Conservation (phyloP, 2,797 vertebrate species). For the Argyrosomus regius region DNA sequence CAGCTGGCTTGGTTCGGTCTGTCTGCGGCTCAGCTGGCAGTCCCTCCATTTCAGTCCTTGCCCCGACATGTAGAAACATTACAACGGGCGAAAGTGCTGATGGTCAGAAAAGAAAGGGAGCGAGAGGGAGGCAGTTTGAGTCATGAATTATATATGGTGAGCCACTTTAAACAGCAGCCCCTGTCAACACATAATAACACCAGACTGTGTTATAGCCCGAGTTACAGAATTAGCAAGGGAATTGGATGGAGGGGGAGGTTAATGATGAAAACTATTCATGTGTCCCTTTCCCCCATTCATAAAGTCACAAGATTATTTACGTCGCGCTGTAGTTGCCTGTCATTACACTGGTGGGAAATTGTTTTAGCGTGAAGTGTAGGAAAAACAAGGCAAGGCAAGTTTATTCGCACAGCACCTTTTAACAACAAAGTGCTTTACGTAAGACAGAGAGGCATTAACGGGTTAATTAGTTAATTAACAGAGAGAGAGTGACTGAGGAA, state of each 20-base stretch:
- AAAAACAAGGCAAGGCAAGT: background rate
- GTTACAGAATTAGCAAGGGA: constrained; percentile 62
- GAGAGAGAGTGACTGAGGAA: constrained; percentile 17
- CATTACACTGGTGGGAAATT: constrained; percentile 23
- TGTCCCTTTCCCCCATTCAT: constrained; percentile 49
- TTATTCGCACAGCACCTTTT: constrained; percentile 1
- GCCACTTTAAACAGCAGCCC: constrained; percentile 83
- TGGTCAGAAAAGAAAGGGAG: constrained; percentile 80
- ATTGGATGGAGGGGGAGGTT: constrained; percentile 30
- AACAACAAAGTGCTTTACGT: background rate
- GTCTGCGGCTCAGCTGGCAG: constrained; percentile 54
- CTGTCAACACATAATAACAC: constrained; percentile 83
- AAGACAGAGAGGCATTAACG: background rate
- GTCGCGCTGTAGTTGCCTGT: constrained; percentile 21
- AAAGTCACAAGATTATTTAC: constrained; percentile 48
- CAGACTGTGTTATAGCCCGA: constrained; percentile 68
- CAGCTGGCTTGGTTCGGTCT: constrained; percentile 11
- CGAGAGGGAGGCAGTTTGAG: constrained; percentile 62
- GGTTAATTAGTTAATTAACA: background rate
- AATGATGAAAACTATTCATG: constrained; percentile 57
- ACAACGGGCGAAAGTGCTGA: constrained; percentile 84
- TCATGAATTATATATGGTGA: constrained; percentile 86
- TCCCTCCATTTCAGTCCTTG: constrained; percentile 55
- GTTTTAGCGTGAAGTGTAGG: constrained; percentile 16
- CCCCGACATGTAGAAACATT: constrained; percentile 73